Conservation (phyloP, 2,113 vertebrate genomes). For the Forbesichthys agassizii region DNA sequence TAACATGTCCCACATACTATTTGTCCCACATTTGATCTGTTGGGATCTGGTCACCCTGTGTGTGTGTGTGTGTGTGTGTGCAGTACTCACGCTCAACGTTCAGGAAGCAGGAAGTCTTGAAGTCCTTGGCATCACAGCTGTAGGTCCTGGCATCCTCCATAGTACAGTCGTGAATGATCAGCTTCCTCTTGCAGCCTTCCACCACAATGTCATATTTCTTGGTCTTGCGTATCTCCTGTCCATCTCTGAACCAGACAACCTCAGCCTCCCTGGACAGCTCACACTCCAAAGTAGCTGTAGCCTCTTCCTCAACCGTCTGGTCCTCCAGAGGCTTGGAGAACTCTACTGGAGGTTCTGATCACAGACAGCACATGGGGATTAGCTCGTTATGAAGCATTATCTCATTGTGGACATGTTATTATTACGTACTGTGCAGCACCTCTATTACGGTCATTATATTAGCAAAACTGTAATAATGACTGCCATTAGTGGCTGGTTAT, state of each 20-base stretch:
- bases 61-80: too few relatives aligned
- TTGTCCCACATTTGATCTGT: too few relatives aligned
- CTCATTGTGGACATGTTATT: too few relatives aligned
- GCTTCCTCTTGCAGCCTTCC: conserved; percentile 86
- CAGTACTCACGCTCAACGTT: conserved; percentile 91
- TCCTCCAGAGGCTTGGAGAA: conserved; percentile 96
- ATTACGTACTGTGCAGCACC: too few relatives aligned
- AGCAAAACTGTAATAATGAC: too few relatives aligned
- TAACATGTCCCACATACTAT: too few relatives aligned
- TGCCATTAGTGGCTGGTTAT: too few relatives aligned
- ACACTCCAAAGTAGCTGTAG: conserved; percentile 89
- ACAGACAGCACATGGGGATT: neutral
- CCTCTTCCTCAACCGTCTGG: conserved; percentile 96
- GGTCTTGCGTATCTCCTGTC: conserved; percentile 91
- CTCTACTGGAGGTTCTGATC: conserved; percentile 90
- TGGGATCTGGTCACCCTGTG: too few relatives aligned
- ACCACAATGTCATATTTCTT: conserved; percentile 90
- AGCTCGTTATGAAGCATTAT: too few relatives aligned
- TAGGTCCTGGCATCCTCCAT: conserved; percentile 91
- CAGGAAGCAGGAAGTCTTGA: conserved; percentile 96
- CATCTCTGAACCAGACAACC: conserved; percentile 92
- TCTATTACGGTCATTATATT: too few relatives aligned
- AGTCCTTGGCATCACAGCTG: conserved; percentile 90
- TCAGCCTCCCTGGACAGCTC: conserved; percentile 93
- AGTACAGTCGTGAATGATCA: conserved; percentile 86